Evolutionary conservation across 2,888 invertebrate genomes (phyloP).

Genomic region (Liodrosophila aerea): DNA sequence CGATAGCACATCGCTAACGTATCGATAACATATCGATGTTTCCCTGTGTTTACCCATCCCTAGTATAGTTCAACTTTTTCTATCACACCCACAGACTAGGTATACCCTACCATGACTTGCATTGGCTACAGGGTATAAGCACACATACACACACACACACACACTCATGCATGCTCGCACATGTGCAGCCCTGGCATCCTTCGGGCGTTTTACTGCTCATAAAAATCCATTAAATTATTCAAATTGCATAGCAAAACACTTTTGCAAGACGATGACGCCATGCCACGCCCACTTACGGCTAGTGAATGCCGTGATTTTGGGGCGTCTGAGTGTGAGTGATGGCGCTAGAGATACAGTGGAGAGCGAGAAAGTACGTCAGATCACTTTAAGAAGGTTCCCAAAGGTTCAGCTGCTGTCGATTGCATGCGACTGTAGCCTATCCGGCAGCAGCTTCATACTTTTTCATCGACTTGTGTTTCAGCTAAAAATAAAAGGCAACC

Average conservation of each 20-base stretch:
- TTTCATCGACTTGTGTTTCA: conserved; percentile 46
- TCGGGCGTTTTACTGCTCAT: conserved; percentile 77
- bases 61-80: too few species aligned
- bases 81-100: conserved; percentile 18
- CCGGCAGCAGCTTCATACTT: background rate
- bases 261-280: conserved; percentile 27
- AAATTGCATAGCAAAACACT: conserved; percentile 71
- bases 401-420: too few species aligned
- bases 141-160: conserved; percentile 2
- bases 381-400: too few species aligned
- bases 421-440: background rate
- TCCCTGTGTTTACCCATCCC: too few species aligned
- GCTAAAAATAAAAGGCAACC: conserved; percentile 68
- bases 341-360: too few species aligned
- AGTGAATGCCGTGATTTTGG: conserved; percentile 4
- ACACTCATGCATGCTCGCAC: background rate
- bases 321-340: too few species aligned
- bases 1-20: too few species aligned
- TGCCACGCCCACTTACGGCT: background rate
- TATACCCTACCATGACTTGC: too few species aligned
- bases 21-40: too few species aligned
- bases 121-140: too few species aligned
- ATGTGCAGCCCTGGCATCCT: conserved; percentile 46
- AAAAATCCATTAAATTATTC: conserved; percentile 79
- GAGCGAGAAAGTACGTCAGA: too few species aligned